Conservation (phyloP, 2,888 invertebrate genomes). For the Campoplex nolae region DNA sequence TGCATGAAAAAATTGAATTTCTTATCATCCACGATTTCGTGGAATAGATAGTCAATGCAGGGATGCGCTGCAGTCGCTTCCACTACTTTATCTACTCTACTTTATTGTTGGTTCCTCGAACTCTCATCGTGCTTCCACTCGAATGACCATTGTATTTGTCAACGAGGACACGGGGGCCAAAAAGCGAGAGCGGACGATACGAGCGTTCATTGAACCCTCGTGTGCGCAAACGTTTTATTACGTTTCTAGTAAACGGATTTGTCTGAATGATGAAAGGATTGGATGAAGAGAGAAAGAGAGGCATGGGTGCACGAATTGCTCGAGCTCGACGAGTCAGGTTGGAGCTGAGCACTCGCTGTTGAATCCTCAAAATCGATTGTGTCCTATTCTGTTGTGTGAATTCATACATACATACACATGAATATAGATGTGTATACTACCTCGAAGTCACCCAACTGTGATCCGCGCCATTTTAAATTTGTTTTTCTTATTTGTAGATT, state of each 20-base stretch:
- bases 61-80: not conserved
- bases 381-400: conserved; percentile 14
- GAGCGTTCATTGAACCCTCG: conserved; percentile 51
- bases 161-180: conserved; percentile 54
- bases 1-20: conserved; percentile 1
- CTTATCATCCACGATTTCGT: not conserved
- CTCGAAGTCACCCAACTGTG: not conserved
- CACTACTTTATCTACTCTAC: not conserved
- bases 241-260: conserved; percentile 71
- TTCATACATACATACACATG: not conserved
- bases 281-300: conserved; percentile 9
- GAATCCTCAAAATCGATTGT: conserved; percentile 54
- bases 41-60: not conserved
- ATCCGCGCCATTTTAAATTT: not conserved
- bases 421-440: not conserved
- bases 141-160: conserved; percentile 73
- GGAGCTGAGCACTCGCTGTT: conserved; percentile 46
- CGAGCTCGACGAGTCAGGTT: conserved; percentile 42
- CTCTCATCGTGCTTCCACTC: conserved; percentile 70
- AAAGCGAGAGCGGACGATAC: conserved; percentile 39
- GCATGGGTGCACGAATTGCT: conserved; percentile 23
- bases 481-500: not conserved
- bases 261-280: conserved; percentile 50
- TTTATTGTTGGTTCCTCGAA: conserved; percentile 55
- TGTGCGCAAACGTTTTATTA: conserved; percentile 65